A percentile compares a stretch with the other conserved stretches of the same genome.
These are phyloP conservation scores for Campaea margaritaria DNA, from an alignment of 2,888 invertebrate species.

Conservation along the genomic window DNA sequence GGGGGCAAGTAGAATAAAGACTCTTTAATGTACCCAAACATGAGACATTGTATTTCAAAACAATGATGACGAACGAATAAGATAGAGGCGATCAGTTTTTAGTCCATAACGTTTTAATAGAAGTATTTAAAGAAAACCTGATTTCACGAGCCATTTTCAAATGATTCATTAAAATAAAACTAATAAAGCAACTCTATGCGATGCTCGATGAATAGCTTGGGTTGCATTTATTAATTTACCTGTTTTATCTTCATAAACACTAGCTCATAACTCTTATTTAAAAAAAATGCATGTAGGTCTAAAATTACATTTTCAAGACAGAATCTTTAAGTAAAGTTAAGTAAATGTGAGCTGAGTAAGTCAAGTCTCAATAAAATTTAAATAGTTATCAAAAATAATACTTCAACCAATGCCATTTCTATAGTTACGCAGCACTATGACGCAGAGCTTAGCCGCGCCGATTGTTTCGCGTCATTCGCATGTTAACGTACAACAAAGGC, in stretches of 20 bases:
- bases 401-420: conserved; percentile 25
- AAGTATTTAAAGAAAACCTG: too few species aligned
- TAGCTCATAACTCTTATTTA: too few species aligned
- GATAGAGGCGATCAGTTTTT: conserved; percentile 15
- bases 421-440: conserved; percentile 37
- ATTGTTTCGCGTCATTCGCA: conserved; percentile 72
- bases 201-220: too few species aligned
- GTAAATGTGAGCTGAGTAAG: too few species aligned
- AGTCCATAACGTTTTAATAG: not conserved
- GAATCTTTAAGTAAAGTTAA: too few species aligned
- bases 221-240: too few species aligned
- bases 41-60: conserved; percentile 63
- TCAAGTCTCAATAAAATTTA: not conserved
- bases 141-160: too few species aligned
- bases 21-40: conserved; percentile 73
- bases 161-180: too few species aligned
- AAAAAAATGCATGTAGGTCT: too few species aligned
- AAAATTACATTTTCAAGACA: too few species aligned
- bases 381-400: not conserved
- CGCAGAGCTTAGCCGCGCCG: conserved; percentile 57
- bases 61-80: conserved; percentile 41
- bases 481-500: conserved; percentile 74
- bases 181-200: too few species aligned
- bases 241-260: too few species aligned
- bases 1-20: conserved; percentile 78